Conservation (phyloP, 2,888 invertebrate genomes). For the Heliconius ethilla region DNA sequence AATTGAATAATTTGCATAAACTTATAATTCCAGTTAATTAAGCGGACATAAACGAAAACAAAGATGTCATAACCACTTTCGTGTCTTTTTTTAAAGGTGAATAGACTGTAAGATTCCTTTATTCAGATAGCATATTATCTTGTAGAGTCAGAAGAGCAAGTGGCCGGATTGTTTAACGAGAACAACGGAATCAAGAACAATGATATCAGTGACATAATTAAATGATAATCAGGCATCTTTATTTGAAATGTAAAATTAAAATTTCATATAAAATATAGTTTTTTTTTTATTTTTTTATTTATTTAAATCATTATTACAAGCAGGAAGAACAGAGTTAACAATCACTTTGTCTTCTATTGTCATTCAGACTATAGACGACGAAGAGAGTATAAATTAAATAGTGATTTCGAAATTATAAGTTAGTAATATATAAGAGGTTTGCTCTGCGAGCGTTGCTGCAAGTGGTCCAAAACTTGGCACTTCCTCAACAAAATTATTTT, state of each 20-base stretch:
- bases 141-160: constrained; percentile 25
- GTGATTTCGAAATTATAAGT: no score
- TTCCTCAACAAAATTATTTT: not conserved
- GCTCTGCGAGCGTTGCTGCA: no score
- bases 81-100: constrained; percentile 19
- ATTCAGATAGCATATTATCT: constrained; percentile 29
- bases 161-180: constrained; percentile 30
- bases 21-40: constrained; percentile 32
- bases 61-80: constrained; percentile 31
- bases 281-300: not conserved
- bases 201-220: constrained; percentile 42
- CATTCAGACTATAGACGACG: no score
- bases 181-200: constrained; percentile 25
- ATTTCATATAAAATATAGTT: not conserved
- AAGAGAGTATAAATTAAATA: no score
- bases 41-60: constrained; percentile 36
- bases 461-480: not conserved
- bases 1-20: constrained; percentile 33
- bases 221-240: constrained; percentile 43
- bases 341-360: no score
- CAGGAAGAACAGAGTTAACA: not conserved
- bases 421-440: no score
- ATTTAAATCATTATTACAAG: not conserved
- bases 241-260: constrained; percentile 29
- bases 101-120: constrained; percentile 30